Conservation (phyloP, 2,888 invertebrate species). For the Oscheius sp. region DNA sequence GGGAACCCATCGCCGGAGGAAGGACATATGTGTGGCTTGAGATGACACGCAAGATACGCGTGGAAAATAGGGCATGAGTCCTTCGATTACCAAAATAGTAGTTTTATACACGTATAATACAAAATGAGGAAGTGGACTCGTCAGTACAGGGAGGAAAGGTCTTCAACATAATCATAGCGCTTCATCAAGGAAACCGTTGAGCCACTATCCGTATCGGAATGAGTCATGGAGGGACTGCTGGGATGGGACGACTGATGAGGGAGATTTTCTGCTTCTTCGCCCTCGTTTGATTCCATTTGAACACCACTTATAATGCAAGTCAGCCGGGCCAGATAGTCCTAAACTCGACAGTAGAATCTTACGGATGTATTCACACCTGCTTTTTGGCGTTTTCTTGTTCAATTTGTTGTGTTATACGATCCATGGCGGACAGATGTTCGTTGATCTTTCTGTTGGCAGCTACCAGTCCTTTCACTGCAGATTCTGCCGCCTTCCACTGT, state of each 20-base stretch:
- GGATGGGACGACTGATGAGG: neutral
- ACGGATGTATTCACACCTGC: neutral
- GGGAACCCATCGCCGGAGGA: constrained; percentile 23
- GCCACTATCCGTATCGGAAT: neutral
- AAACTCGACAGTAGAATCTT: neutral
- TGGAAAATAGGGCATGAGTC: no score
- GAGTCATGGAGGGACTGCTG: neutral
- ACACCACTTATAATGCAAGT: constrained; percentile 8
- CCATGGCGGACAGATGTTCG: neutral
- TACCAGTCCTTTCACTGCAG: neutral
- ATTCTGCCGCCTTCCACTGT: constrained; percentile 5
- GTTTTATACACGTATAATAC: no score
- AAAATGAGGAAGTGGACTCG: no score
- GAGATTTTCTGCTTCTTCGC: neutral
- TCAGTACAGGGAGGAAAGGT: neutral
- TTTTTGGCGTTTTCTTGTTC: neutral
- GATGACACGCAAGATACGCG: constrained; percentile 14
- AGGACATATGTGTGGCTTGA: constrained; percentile 21
- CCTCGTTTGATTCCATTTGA: neutral
- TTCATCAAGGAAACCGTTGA: neutral
- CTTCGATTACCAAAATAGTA: no score
- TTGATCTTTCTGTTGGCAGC: constrained; percentile 9
- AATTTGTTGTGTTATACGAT: neutral
- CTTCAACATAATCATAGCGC: neutral
- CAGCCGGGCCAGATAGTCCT: neutral